Evolutionary conservation across 2,113 vertebrate genomes (phyloP), one percentile per base, ranked within the genome.

Genomic region (Myotis davidii): DNA sequence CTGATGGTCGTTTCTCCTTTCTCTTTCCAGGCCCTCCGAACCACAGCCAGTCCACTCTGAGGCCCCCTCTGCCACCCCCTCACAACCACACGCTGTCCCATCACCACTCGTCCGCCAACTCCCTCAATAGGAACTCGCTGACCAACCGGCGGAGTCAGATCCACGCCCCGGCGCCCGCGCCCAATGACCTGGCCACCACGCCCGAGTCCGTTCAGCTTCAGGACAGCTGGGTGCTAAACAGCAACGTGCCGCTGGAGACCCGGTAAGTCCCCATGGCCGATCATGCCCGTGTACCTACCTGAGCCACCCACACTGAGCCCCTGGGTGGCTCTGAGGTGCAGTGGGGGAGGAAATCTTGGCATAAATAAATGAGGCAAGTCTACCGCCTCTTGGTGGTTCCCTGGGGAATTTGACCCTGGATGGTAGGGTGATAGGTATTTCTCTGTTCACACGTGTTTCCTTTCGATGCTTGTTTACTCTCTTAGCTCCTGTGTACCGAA

Each of bases 211-310:
- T 99, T 70, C 99, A 99, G 98, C 99, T 99, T 85, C 99, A 99
- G 98, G 99, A 99, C 99, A 99, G 99, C 99, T 99, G 99, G 99
- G 99, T 99, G 88, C 99, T 99, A 79, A 99, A 99, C 98, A 99
- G 99, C 98, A 99, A 99, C 39, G 99, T 99, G 90, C 99, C 99
- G 0, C 98, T 99, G 23, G 99, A 99, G 98, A 99, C 99, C 96
- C 99, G 99, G 99, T 99, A 97, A 96, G 98, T 97, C 16, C 0
- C 72, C 3, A 0, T 14, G 3, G 0, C 25, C 2, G 0, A 0
- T 8, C 72, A 8, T 12, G 0, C 16, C 0, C 1, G 1, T 9
- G 9, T 6, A 23, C 77, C 1, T 5, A 6, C 42, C 37, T 0
- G 54, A 52, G 61, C 20, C 50, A 2, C 45, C 65, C 17, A 8